phyloP scores from a whole-genome alignment of 2,888 invertebrate species.

The Pandemis heparana region DNA sequence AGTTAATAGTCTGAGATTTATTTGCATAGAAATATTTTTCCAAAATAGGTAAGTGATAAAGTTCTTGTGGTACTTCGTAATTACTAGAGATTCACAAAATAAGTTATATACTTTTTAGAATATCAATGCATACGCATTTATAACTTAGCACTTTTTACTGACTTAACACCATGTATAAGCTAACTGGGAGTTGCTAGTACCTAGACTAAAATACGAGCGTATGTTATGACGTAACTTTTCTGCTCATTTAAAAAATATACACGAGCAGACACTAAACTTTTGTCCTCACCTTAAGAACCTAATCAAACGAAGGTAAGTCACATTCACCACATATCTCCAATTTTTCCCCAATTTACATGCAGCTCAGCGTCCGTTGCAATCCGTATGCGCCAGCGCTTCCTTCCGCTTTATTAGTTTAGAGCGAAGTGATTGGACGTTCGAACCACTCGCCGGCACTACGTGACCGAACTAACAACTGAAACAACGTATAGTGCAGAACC shows the following conservation, averaged over 20 bases:
- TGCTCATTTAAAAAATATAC: background rate
- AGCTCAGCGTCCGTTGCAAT: slow-evolving; percentile 55
- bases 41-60: no score
- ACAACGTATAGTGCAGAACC: slow-evolving; percentile 25
- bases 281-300: slow-evolving; percentile 39
- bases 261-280: slow-evolving; percentile 29
- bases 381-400: slow-evolving; percentile 73
- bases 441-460: slow-evolving; percentile 66
- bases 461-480: slow-evolving; percentile 61
- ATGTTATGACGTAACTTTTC: background rate
- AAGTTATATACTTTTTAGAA: no score
- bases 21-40: no score
- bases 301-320: slow-evolving; percentile 31
- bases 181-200: no score
- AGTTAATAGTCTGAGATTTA: no score
- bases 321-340: slow-evolving; percentile 44
- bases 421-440: slow-evolving; percentile 75
- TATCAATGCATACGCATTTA: no score
- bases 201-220: no score
- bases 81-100: no score
- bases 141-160: no score
- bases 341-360: slow-evolving; percentile 51
- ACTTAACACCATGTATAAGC: no score
- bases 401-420: slow-evolving; percentile 78
- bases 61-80: no score